Evolutionary conservation across 2,888 invertebrate species (phyloP), one percentile per base, ranked within the genome.

Genomic region (Eulithis prunata): DNA sequence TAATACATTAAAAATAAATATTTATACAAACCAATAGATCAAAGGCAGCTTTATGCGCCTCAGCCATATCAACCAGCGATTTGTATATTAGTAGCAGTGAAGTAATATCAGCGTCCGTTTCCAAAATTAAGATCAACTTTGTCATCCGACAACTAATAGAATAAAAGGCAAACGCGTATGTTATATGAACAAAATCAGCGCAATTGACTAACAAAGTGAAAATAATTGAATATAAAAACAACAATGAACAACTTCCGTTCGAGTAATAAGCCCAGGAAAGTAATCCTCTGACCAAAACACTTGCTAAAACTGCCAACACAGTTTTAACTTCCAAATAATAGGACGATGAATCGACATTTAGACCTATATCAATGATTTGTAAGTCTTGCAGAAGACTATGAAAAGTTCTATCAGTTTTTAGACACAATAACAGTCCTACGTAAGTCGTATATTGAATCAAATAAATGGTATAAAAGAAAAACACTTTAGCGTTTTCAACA

Each of bases 261-360:
- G 47, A n/a, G 14, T 8, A 3, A 47, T 8, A 47, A 47, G 13
- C 12, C 8, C 47, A 14, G 7, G n/a, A 47, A 14, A 13, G 1
- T 3, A 32, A n/a, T 32, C 32, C 28, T 36, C 28, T 32, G n/a
- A 32, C 8, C 11, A 28, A 32, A 11, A 52, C 6, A 32, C 52
- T 52, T 36, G 36, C 1, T 12, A 28, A 12, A n/a, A 21, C 41
- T 13, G 43, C 12, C 3, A 28, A n/a, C n/a, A 51, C 3, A 4
- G 28, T 51, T 59, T 52, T 59, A 5, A 52, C 8, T 49, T 52
- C 58, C 2, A 59, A n/a, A 7, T 52, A 43, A 0, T 28, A 59
- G 0, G 51, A 32, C 4, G 4, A 43, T 7, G 41, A 10, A 2
- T 59, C 28, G 0, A 59, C 51, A 13, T 14, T 14, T 10, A 28